Conservation (phyloP, 2,888 invertebrate genomes). For the Pycnomerus fuliginosus region DNA sequence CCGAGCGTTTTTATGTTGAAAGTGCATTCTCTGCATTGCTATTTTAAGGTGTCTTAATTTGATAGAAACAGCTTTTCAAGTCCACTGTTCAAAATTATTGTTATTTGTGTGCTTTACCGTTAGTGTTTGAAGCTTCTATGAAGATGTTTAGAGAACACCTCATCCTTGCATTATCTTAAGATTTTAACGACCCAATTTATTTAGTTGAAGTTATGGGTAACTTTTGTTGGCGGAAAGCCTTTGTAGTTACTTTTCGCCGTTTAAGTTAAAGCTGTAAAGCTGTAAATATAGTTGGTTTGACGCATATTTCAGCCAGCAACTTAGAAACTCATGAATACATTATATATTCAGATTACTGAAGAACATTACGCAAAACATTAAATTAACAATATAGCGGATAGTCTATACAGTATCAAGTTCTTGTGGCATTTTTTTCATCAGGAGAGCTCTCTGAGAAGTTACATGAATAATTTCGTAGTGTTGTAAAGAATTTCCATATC, state of each 20-base stretch:
- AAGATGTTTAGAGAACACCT: too few species aligned
- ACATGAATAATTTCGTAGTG: conserved; percentile 3
- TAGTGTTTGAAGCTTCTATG: too few species aligned
- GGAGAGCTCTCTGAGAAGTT: conserved; percentile 1
- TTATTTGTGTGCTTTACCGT: too few species aligned
- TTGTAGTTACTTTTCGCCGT: conserved; percentile 13
- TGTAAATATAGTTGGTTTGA: conserved; percentile 19
- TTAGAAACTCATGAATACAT: conserved; percentile 29
- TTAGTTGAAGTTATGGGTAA: conserved; percentile 6
- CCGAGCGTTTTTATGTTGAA: too few species aligned
- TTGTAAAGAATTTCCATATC: background rate
- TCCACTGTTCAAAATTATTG: too few species aligned
- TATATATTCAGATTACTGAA: conserved; percentile 21
- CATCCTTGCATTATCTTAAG: too few species aligned
- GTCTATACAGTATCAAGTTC: conserved; percentile 3
- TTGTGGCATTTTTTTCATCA: conserved; percentile 3
- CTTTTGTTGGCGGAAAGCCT: conserved; percentile 8
- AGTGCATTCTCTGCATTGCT: too few species aligned
- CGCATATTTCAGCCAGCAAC: conserved; percentile 21
- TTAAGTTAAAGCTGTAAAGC: conserved; percentile 14
- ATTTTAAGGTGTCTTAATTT: too few species aligned
- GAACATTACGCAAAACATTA: conserved; percentile 26
- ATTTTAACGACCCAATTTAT: conserved; percentile 9
- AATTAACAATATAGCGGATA: conserved; percentile 20
- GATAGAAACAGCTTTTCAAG: too few species aligned